Percentiles rank a stretch among this genome's conserved stretches.
phyloP scores from a whole-genome alignment of 1,140 invertebrate genomes.

The Rhagoletis zephyria region DNA sequence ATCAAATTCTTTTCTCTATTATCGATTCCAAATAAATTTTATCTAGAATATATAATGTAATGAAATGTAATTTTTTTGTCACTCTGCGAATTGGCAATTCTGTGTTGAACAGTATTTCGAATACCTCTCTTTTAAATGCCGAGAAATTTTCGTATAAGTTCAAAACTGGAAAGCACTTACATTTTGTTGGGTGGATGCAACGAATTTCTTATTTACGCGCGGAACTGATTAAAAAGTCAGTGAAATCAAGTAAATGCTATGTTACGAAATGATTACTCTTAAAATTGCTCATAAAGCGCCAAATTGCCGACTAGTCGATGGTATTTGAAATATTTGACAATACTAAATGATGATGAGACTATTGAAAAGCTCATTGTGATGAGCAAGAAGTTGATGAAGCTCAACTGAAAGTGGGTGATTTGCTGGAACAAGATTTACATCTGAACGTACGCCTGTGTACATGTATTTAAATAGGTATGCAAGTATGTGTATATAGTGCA shows the following conservation, averaged over 20 bases:
- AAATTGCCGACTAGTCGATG: neutral
- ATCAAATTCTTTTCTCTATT: no score
- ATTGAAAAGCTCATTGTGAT: neutral
- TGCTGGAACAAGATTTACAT: neutral
- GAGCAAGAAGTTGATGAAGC: no score
- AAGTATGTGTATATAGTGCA: no score
- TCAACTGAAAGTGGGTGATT: neutral
- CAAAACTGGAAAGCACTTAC: neutral
- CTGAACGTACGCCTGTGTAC: neutral
- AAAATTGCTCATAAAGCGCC: neutral
- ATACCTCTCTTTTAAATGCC: no score
- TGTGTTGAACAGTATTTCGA: no score
- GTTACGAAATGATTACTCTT: neutral
- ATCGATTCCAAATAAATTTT: no score
- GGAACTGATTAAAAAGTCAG: slow-evolving; percentile 40
- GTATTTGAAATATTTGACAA: slow-evolving; percentile 12
- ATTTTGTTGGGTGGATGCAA: neutral
- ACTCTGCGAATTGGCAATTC: no score
- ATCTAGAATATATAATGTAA: no score
- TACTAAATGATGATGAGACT: neutral
- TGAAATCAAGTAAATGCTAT: neutral
- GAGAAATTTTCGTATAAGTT: neutral
- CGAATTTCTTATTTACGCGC: neutral
- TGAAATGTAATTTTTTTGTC: no score
- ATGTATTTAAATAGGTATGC: neutral